A percentile compares a stretch with the other conserved stretches of the same genome.
Evolutionary conservation across 2,888 invertebrate genomes (phyloP).

Genomic region (Aporophyla nigra): DNA sequence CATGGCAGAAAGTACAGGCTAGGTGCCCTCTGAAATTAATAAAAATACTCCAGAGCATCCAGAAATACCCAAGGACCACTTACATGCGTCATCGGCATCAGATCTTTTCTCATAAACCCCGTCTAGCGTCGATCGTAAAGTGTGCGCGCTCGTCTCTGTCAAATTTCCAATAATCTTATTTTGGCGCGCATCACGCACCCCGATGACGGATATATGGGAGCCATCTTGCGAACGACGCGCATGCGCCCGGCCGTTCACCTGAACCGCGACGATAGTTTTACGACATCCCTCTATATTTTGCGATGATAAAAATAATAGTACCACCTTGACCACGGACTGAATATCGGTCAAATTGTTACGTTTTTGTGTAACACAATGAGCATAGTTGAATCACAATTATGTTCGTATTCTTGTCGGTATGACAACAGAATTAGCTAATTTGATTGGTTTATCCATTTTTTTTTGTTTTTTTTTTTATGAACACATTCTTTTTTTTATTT

Average conservation of each 20-base stretch:
- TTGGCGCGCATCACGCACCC: conserved; percentile 89
- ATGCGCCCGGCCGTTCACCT: conserved; percentile 88
- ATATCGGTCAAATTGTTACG: conserved; percentile 74
- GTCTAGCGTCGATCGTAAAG: conserved; percentile 86
- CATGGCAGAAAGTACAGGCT: conserved; percentile 18
- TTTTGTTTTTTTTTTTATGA: too few species aligned
- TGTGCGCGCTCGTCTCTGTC: conserved; percentile 85
- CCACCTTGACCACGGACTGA: conserved; percentile 82
- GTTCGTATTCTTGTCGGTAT: conserved; percentile 2
- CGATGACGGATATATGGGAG: conserved; percentile 89
- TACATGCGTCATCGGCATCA: conserved; percentile 85
- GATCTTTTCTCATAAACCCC: conserved; percentile 78
- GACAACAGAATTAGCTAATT: not conserved
- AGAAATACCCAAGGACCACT: conserved; percentile 84
- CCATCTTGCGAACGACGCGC: conserved; percentile 85
- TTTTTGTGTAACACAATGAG: conserved; percentile 49
- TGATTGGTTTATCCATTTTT: not conserved
- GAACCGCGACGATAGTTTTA: conserved; percentile 87
- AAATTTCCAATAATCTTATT: conserved; percentile 90
- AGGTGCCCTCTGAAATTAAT: conserved; percentile 60
- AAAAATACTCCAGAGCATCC: conserved; percentile 74
- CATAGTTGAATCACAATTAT: conserved; percentile 24
- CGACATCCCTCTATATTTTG: conserved; percentile 82
- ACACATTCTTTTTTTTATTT: too few species aligned
- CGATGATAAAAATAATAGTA: conserved; percentile 85